These are phyloP conservation scores for Andrena chrysosceles DNA, from an alignment of 2,888 invertebrate species.

Conservation along the genomic window DNA sequence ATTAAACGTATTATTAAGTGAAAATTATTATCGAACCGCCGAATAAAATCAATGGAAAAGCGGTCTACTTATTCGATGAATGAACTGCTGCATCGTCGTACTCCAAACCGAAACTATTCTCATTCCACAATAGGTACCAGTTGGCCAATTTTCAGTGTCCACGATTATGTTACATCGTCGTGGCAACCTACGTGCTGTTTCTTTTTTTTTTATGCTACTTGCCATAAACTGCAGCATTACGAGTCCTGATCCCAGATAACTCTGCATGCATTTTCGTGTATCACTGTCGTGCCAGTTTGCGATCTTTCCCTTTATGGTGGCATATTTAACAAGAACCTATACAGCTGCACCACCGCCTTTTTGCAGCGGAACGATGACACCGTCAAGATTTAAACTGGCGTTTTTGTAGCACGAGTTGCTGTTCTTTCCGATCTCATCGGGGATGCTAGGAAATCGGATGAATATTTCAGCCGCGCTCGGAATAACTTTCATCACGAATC, in stretches of 20 bases:
- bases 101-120: background rate
- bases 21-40: conserved; percentile 48
- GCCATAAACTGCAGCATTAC: conserved; percentile 36
- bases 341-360: background rate
- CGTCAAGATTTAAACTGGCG: conserved; percentile 32
- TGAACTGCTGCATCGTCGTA: background rate
- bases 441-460: conserved; percentile 25
- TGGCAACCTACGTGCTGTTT: conserved; percentile 21
- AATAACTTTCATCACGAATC: conserved; percentile 52
- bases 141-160: background rate
- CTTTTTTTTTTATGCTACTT: conserved; percentile 14
- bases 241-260: conserved; percentile 52
- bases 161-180: conserved; percentile 23
- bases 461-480: conserved; percentile 29
- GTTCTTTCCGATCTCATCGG: conserved; percentile 34
- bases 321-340: conserved; percentile 37
- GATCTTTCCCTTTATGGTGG: conserved; percentile 42
- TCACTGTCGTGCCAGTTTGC: conserved; percentile 38
- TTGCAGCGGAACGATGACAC: background rate
- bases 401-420: background rate
- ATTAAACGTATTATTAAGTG: conserved; percentile 67
- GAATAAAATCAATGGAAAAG: conserved; percentile 40
- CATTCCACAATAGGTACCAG: background rate
- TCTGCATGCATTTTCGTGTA: conserved; percentile 17
- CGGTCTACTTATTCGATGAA: conserved; percentile 17